Percentiles rank a stretch among this genome's conserved stretches.
Evolutionary conservation across 2,797 vertebrate genomes (phyloP).

Genomic region (Chiroxiphia lanceolata): DNA sequence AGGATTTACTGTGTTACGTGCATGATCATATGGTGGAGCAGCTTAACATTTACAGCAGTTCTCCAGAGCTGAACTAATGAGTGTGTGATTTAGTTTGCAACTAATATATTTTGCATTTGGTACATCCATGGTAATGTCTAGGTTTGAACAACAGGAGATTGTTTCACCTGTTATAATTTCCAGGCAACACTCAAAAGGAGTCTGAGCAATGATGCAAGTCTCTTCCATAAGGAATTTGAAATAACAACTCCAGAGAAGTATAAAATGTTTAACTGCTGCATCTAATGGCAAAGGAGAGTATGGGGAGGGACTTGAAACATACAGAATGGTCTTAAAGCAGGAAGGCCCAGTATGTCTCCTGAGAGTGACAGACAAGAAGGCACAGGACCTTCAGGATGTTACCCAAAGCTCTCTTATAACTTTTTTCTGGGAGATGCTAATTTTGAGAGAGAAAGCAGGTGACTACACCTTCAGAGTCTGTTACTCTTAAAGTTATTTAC

Average conservation of each 20-base stretch:
- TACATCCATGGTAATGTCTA: background rate
- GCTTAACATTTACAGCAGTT: background rate
- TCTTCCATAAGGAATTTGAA: background rate
- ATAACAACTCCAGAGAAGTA: background rate
- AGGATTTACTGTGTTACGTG: background rate
- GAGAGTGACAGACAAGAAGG: background rate
- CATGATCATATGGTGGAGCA: background rate
- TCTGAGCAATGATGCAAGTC: background rate
- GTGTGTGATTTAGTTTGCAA: background rate
- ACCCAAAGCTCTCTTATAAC: background rate
- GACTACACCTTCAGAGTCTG: background rate
- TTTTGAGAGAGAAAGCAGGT: background rate
- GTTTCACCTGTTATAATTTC: background rate
- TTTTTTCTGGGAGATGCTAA: background rate
- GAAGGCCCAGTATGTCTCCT: background rate
- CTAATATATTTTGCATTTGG: background rate
- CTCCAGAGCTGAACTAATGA: background rate
- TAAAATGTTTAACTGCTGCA: background rate
- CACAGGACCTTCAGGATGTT: background rate
- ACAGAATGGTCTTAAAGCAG: background rate
- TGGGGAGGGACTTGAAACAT: background rate
- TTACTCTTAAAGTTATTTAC: background rate
- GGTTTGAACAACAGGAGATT: background rate
- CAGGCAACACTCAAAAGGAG: background rate
- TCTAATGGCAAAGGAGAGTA: background rate